phyloP scores from a whole-genome alignment of 2,113 vertebrate species.

The Cairina moschata region DNA sequence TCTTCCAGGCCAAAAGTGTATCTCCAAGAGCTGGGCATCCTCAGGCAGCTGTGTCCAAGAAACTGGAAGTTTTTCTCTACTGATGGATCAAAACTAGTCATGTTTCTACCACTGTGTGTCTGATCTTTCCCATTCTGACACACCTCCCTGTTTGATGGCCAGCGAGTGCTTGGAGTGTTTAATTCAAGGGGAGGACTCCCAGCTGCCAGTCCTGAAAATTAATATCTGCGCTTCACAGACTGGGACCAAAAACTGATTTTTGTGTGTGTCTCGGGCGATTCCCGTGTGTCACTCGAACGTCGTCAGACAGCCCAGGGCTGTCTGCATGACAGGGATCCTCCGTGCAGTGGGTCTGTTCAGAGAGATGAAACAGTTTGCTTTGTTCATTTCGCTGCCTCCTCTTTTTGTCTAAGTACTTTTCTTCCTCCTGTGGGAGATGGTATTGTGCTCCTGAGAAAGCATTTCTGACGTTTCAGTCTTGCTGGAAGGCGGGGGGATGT shows the following conservation, averaged over 20 bases:
- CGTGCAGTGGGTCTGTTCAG: rapidly evolving
- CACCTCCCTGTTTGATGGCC: background rate
- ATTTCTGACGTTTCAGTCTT: rapidly evolving
- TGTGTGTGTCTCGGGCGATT: background rate
- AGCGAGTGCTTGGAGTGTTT: rapidly evolving
- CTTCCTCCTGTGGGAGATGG: background rate
- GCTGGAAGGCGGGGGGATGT: background rate
- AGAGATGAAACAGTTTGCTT: background rate
- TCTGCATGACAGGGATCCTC: background rate
- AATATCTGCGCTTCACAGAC: background rate
- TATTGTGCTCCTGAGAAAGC: background rate
- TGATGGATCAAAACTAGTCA: background rate
- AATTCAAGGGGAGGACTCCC: background rate
- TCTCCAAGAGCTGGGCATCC: background rate
- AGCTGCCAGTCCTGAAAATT: background rate
- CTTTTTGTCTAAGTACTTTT: background rate
- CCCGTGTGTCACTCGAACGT: background rate
- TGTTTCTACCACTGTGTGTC: background rate
- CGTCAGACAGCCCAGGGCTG: background rate
- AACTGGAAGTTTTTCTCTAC: background rate
- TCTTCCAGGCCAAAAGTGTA: background rate
- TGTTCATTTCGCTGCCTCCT: background rate
- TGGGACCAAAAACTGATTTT: background rate
- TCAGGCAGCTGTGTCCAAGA: background rate
- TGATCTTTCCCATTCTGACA: background rate